Evolutionary conservation across 2,113 vertebrate genomes (phyloP), one percentile per base, ranked within the genome.

Genomic region (Vulpes vulpes): DNA sequence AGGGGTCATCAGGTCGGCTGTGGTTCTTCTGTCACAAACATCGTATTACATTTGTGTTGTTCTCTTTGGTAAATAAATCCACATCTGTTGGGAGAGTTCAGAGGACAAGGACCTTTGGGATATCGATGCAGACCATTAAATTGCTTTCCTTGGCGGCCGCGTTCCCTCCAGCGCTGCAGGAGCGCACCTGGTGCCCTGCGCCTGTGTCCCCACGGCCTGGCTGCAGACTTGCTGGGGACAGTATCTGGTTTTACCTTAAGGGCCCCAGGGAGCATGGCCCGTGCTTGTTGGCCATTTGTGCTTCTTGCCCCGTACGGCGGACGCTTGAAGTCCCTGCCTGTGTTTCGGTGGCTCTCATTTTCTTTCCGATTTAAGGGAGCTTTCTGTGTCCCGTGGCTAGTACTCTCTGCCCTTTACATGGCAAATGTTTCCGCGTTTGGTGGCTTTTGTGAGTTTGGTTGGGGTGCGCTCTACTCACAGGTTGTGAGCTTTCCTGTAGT

Each of bases 241-340:
- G 43, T 43, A 43, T 43, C 43, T 43, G 6, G 43, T 43, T 7
- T 43, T 43, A 43, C 43, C 43, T n/a, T 15, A 17, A 0, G 23
- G 57, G 3, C 1, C 7, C 43, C 11, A 51, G 14, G 62, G 38
- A 11, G 38, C 25, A 0, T 23, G 32, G 6, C 11, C 30, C 2
- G 0, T 5, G 22, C 51, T 14, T 0, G 0, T 4, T 30, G 43
- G 20, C 27, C 16, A 0, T 38, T 59, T 25, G 1, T 57, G 2
- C 23, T 65, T 59, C 81, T 65, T 30, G 1, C 23, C 71, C 59
- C 16, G 3, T 8, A n/a, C 1, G 8, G 30, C 73, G 5, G 7
- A 5, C 10, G 7, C 10, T 53, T 4, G 7, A 0, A 3, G 30
- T 43, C 49, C 8, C 32, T 20, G 35, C 30, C 65, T 76, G 43